Conservation (phyloP, 2,888 invertebrate species). For the Bedellia somnulentella region DNA sequence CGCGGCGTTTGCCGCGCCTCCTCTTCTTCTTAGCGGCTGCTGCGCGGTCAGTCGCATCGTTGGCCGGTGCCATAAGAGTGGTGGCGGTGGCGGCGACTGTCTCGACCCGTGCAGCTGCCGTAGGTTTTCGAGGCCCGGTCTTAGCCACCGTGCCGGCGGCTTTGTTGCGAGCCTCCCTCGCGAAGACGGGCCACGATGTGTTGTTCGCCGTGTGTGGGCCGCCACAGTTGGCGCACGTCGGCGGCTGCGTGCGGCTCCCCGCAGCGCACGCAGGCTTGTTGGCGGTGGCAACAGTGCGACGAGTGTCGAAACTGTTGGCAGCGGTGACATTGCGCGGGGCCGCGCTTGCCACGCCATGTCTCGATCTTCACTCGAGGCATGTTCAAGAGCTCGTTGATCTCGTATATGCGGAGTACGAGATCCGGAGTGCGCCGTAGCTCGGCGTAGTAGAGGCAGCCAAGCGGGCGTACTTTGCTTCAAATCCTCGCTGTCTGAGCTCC, state of each 20-base stretch:
- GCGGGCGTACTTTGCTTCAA: background rate
- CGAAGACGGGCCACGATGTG: background rate
- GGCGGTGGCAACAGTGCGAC: background rate
- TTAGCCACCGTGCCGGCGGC: no score
- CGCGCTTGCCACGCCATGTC: background rate
- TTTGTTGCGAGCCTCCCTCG: background rate
- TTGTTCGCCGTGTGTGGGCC: no score
- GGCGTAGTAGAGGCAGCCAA: no score
- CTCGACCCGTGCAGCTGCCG: background rate
- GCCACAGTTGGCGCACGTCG: slow-evolving; percentile 2
- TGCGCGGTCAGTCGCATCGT: background rate
- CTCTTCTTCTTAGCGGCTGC: background rate
- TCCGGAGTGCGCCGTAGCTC: no score
- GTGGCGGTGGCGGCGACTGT: background rate
- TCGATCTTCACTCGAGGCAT: slow-evolving; percentile 1
- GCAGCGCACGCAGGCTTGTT: background rate
- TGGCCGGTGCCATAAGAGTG: slow-evolving; percentile 1
- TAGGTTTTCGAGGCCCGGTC: no score
- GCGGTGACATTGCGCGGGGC: background rate
- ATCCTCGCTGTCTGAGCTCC: background rate
- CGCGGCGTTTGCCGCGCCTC: background rate
- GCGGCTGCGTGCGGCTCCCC: background rate
- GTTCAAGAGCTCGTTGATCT: slow-evolving; percentile 1
- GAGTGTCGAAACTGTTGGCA: slow-evolving; percentile 1
- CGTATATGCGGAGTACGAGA: no score